Evolutionary conservation across 2,797 vertebrate species (phyloP).

Genomic region (Prionace glauca): DNA sequence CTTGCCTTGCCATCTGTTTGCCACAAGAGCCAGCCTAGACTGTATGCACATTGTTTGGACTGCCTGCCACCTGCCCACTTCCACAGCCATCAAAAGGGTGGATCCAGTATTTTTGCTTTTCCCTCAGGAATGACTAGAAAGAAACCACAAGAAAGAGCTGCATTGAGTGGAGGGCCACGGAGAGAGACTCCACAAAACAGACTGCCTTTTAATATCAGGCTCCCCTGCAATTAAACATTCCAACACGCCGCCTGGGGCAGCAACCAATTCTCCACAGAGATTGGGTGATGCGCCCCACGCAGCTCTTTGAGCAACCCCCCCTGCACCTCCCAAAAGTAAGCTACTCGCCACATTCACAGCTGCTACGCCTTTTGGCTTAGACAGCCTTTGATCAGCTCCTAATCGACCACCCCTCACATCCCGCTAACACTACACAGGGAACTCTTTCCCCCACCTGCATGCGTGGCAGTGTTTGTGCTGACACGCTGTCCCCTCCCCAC

Average conservation of each 20-base stretch:
- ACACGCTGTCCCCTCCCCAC: not conserved
- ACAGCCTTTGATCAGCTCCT: not conserved
- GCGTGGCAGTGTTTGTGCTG: not conserved
- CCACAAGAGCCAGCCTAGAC: not conserved
- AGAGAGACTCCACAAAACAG: not conserved
- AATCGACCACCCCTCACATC: not conserved
- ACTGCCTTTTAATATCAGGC: not conserved
- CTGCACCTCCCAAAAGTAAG: not conserved
- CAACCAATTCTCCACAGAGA: not conserved
- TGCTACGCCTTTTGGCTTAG: not conserved
- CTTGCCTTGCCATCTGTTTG: not conserved
- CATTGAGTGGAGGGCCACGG: not conserved
- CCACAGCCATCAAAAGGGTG: not conserved
- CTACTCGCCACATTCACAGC: not conserved
- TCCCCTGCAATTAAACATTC: conserved; percentile 17
- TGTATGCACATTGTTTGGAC: not conserved
- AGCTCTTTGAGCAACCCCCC: not conserved
- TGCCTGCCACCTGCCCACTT: not conserved
- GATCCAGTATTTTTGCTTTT: not conserved
- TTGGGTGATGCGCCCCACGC: not conserved
- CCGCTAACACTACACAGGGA: not conserved
- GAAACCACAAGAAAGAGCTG: not conserved
- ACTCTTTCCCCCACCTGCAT: not conserved
- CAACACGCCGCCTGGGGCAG: not conserved
- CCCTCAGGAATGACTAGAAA: not conserved